These are phyloP conservation scores for Emberiza fucata DNA, from an alignment of 2,113 vertebrate genomes.

Conservation along the genomic window DNA sequence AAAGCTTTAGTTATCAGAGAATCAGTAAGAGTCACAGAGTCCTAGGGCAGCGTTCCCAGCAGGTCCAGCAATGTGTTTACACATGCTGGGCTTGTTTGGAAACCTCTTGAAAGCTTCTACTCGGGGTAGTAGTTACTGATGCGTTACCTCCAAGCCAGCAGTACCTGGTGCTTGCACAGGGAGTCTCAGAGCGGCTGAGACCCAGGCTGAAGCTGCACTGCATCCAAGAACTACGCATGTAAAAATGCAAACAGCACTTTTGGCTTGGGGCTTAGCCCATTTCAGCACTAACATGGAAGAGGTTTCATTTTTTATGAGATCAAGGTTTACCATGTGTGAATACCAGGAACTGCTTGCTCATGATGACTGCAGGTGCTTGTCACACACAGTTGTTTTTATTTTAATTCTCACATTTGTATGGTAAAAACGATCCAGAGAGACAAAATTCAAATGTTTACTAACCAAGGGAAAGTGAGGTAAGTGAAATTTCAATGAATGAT, in stretches of 20 bases:
- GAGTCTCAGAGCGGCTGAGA: not conserved
- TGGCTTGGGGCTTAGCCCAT: not conserved
- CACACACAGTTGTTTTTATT: not conserved
- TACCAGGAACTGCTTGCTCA: not conserved
- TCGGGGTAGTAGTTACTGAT: accelerated
- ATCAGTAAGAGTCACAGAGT: not conserved
- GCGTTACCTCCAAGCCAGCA: not conserved
- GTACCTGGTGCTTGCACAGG: not conserved
- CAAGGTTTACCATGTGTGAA: not conserved
- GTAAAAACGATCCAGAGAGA: not conserved
- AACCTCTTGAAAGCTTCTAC: not conserved
- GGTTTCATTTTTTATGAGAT: not conserved
- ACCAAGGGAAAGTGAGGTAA: not conserved
- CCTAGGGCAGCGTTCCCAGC: not conserved
- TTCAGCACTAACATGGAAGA: not conserved
- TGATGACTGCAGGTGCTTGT: not conserved
- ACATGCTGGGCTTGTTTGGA: not conserved
- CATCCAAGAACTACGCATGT: not conserved
- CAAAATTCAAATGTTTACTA: not conserved
- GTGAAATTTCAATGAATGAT: not conserved
- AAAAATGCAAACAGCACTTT: not conserved
- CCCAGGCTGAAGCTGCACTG: not conserved
- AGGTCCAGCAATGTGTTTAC: not conserved
- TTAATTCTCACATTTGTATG: not conserved
- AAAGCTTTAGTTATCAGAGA: not conserved